Percentiles rank a stretch among this genome's conserved stretches.
These are phyloP conservation scores for Margaritifera margaritifera DNA, from an alignment of 2,888 invertebrate genomes.

Conservation along the genomic window DNA sequence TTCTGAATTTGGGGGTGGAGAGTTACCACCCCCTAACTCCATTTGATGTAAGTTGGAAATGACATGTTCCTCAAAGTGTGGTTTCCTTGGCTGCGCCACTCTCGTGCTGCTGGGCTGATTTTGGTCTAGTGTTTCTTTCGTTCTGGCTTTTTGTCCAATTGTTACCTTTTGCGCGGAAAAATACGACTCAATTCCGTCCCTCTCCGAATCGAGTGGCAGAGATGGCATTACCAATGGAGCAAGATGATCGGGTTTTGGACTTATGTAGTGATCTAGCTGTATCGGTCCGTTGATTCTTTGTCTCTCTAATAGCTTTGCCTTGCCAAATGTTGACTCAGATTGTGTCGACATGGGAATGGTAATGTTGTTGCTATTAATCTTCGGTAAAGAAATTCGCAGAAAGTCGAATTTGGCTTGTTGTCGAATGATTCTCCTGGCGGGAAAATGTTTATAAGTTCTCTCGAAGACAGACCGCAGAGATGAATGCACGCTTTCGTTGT, in stretches of 20 bases:
- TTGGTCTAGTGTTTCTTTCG: slow-evolving; percentile 22
- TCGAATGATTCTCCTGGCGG: slow-evolving; percentile 55
- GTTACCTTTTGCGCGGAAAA: slow-evolving; percentile 43
- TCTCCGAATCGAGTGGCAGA: no score
- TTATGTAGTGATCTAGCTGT: slow-evolving; percentile 50
- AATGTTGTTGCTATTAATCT: neutral
- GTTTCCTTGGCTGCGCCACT: no score
- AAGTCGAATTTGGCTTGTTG: slow-evolving; percentile 48
- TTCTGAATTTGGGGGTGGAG: slow-evolving; percentile 33
- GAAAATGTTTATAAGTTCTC: slow-evolving; percentile 52
- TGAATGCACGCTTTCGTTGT: slow-evolving; percentile 2
- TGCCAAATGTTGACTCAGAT: slow-evolving; percentile 8
- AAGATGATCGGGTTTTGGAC: slow-evolving; percentile 42
- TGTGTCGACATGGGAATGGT: no score
- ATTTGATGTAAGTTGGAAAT: slow-evolving; percentile 5
- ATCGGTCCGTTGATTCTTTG: slow-evolving; percentile 50
- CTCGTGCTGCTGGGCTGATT: no score
- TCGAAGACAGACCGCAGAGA: slow-evolving; percentile 26
- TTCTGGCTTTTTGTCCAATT: slow-evolving; percentile 38
- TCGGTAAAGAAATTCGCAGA: slow-evolving; percentile 24
- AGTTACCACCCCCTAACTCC: slow-evolving; percentile 27
- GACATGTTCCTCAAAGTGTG: no score
- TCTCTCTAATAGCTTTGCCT: slow-evolving; percentile 24
- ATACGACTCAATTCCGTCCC: slow-evolving; percentile 44
- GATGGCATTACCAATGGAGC: slow-evolving; percentile 46